These are phyloP conservation scores for Amorpha juglandis DNA, from an alignment of 2,888 invertebrate genomes.

Conservation along the genomic window DNA sequence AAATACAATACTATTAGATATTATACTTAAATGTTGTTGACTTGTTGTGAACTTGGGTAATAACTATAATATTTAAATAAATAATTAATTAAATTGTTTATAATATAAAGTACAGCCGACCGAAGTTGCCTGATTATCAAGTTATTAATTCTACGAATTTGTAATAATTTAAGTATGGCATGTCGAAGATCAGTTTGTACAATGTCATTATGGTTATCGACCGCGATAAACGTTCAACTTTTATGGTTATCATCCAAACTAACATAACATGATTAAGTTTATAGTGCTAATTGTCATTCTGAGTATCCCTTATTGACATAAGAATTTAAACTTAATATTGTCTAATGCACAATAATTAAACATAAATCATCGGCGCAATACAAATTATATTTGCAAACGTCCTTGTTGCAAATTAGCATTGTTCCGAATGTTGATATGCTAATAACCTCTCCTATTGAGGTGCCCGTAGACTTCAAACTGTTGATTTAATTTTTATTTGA, in stretches of 20 bases:
- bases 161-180: neutral
- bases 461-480: neutral
- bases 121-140: slow-evolving; percentile 3
- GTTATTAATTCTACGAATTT: neutral
- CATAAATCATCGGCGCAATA: slow-evolving; percentile 44
- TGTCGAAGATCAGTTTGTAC: neutral
- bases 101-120: neutral
- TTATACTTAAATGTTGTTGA: too few species aligned
- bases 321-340: slow-evolving; percentile 8
- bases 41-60: too few species aligned
- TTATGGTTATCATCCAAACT: neutral
- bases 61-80: too few species aligned
- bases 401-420: slow-evolving; percentile 58
- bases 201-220: slow-evolving; percentile 5
- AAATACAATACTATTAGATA: too few species aligned
- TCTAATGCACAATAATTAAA: slow-evolving; percentile 37
- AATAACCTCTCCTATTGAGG: slow-evolving; percentile 45
- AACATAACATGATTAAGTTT: too few species aligned
- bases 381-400: slow-evolving; percentile 51
- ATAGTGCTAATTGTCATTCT: slow-evolving; percentile 14
- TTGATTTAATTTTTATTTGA: slow-evolving; percentile 14
- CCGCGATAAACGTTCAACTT: neutral
- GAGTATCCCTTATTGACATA: slow-evolving; percentile 5
- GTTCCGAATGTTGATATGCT: slow-evolving; percentile 49
- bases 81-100: neutral